These are phyloP conservation scores for Diadema setosum DNA, from an alignment of 35 echinoderm and acorn worm genomes.

Conservation along the genomic window DNA sequence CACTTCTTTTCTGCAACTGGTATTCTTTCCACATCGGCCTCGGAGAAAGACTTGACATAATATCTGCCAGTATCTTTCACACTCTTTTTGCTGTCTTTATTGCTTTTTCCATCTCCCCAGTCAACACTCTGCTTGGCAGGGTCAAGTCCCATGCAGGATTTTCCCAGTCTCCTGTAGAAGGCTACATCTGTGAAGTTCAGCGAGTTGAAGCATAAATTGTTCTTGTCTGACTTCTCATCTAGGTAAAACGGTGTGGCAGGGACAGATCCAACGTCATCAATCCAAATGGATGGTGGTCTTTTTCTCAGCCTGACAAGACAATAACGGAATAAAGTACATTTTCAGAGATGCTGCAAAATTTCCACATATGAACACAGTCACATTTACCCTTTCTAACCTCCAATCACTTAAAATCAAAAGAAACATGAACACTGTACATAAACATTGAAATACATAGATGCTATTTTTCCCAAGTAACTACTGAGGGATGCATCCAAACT, in stretches of 20 bases:
- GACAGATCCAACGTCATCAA: conserved; percentile 30
- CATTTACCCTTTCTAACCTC: too few species aligned
- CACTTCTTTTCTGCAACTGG: background rate
- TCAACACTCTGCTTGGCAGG: background rate
- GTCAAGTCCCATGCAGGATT: conserved; percentile 67
- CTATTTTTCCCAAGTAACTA: too few species aligned
- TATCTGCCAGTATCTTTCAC: conserved; percentile 35
- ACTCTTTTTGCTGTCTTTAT: conserved; percentile 45
- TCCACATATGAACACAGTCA: too few species aligned
- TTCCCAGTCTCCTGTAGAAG: conserved; percentile 70
- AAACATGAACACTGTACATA: too few species aligned
- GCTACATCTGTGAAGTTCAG: conserved; percentile 77
- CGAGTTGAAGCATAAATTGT: conserved; percentile 84
- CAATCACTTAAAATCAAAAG: too few species aligned
- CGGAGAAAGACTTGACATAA: background rate
- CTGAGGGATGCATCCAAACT: too few species aligned
- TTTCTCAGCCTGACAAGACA: background rate
- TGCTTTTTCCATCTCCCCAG: conserved; percentile 24
- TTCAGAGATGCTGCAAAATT: too few species aligned
- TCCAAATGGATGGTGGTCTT: conserved; percentile 42
- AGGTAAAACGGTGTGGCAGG: conserved; percentile 9
- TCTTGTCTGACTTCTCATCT: conserved; percentile 66
- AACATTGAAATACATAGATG: too few species aligned
- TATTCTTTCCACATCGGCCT: background rate
- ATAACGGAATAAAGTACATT: background rate